A percentile compares a stretch with the other conserved stretches of the same genome.
These are phyloP conservation scores for Scortum barcoo DNA, from an alignment of 2,113 vertebrate species.

Conservation along the genomic window DNA sequence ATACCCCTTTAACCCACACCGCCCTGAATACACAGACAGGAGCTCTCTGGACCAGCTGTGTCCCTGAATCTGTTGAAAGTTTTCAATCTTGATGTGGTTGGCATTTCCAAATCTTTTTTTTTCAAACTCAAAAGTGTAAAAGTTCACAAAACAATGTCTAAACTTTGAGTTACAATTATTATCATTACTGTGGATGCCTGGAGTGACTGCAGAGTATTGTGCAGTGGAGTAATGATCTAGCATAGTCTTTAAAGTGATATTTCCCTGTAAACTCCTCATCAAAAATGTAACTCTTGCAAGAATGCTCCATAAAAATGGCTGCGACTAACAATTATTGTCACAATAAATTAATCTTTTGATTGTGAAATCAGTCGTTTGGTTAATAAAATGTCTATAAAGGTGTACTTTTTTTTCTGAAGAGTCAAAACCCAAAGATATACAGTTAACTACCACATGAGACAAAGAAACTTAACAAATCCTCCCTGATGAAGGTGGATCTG, in stretches of 20 bases:
- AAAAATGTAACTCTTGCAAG: too few species aligned
- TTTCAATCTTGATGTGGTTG: background rate
- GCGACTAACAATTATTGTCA: background rate
- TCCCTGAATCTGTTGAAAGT: background rate
- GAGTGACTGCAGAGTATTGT: background rate
- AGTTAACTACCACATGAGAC: background rate
- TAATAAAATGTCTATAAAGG: background rate
- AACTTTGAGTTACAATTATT: background rate
- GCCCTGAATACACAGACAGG: conserved; percentile 27
- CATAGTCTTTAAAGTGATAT: background rate
- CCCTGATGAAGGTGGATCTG: background rate
- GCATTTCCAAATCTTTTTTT: background rate
- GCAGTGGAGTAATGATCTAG: too few species aligned
- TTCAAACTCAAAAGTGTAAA: background rate
- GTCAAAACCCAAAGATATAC: background rate
- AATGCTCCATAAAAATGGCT: background rate
- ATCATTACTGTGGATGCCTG: background rate
- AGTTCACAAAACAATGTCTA: background rate
- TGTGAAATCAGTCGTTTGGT: too few species aligned
- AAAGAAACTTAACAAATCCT: background rate
- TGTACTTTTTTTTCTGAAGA: background rate
- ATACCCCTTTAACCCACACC: conserved; percentile 6
- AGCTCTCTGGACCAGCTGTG: background rate
- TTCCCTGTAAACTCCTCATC: background rate
- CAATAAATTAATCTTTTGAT: background rate